Evolutionary conservation across 2,113 vertebrate genomes (phyloP).

Genomic region (Xiphophorus maculatus): DNA sequence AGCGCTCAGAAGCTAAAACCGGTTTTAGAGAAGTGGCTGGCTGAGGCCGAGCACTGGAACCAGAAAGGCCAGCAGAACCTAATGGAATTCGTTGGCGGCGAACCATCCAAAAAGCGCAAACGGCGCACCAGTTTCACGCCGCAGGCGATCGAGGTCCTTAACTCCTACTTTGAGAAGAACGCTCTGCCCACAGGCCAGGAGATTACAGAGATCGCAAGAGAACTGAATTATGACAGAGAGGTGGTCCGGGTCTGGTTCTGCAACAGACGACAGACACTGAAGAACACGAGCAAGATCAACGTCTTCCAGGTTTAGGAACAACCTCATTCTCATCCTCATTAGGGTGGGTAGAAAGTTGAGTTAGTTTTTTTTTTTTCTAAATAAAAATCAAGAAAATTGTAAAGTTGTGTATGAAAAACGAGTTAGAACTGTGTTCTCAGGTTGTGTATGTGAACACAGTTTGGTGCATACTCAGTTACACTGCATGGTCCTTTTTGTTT

Average conservation of each 20-base stretch:
- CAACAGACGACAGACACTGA: constrained; percentile 95
- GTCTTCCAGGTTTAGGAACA: constrained; percentile 89
- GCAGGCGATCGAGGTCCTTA: constrained; percentile 94
- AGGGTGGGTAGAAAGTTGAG: constrained; percentile 12
- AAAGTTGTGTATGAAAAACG: constrained; percentile 26
- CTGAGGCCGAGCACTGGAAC: constrained; percentile 94
- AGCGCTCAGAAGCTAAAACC: constrained; percentile 98
- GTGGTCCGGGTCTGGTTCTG: constrained; percentile 98
- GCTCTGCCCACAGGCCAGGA: constrained; percentile 93
- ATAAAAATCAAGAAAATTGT: constrained; percentile 33
- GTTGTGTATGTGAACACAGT: constrained; percentile 37
- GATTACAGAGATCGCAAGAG: constrained; percentile 95
- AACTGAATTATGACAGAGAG: constrained; percentile 97
- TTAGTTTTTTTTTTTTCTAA: constrained; percentile 18
- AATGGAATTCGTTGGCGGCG: constrained; percentile 96
- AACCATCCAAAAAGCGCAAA: constrained; percentile 96
- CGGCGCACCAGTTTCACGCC: constrained; percentile 95
- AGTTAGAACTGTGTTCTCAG: constrained; percentile 36
- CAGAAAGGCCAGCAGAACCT: constrained; percentile 96
- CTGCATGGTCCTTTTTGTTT: constrained; percentile 61
- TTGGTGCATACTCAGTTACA: constrained; percentile 42
- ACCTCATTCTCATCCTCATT: not conserved
- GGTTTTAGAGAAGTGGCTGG: constrained; percentile 94
- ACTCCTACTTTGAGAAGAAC: constrained; percentile 96
- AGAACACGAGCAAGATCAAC: constrained; percentile 97